Conservation (phyloP, 1,140 invertebrate genomes). For the Ostrea edulis region DNA sequence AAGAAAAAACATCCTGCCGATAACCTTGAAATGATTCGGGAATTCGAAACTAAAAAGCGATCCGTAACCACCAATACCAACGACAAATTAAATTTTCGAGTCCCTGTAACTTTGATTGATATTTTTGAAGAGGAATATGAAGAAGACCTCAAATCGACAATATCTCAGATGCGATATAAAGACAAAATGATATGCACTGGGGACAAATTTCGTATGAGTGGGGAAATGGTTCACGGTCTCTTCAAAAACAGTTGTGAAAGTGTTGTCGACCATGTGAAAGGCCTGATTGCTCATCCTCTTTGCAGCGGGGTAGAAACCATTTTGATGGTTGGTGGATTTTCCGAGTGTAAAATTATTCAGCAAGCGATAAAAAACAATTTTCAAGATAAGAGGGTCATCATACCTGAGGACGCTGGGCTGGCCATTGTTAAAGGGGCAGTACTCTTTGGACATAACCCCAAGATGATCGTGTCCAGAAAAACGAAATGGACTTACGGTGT, state of each 20-base stretch:
- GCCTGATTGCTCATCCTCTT: slow-evolving; percentile 42
- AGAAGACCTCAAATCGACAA: slow-evolving; percentile 26
- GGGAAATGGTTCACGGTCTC: slow-evolving; percentile 39
- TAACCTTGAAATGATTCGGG: slow-evolving; percentile 49
- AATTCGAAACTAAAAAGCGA: slow-evolving; percentile 56
- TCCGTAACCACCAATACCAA: neutral
- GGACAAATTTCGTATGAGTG: slow-evolving; percentile 54
- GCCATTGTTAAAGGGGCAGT: slow-evolving; percentile 61
- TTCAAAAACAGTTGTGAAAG: slow-evolving; percentile 47
- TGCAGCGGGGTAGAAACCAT: slow-evolving; percentile 48
- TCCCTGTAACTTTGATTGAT: slow-evolving; percentile 46
- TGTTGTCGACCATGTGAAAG: slow-evolving; percentile 51
- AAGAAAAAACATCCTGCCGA: slow-evolving; percentile 48
- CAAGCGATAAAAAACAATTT: slow-evolving; percentile 51
- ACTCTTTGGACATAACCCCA: slow-evolving; percentile 58
- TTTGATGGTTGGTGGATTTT: slow-evolving; percentile 61
- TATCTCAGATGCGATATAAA: slow-evolving; percentile 41
- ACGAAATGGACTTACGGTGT: slow-evolving; percentile 55
- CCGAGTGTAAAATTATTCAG: slow-evolving; percentile 57
- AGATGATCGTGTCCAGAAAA: slow-evolving; percentile 49
- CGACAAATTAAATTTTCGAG: slow-evolving; percentile 40
- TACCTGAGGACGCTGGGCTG: slow-evolving; percentile 57
- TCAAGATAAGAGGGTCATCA: slow-evolving; percentile 45
- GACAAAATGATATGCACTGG: slow-evolving; percentile 48
- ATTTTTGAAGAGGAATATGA: slow-evolving; percentile 43